phyloP scores from a whole-genome alignment of 2,888 invertebrate species.

The Caenorhabditis sp. region DNA sequence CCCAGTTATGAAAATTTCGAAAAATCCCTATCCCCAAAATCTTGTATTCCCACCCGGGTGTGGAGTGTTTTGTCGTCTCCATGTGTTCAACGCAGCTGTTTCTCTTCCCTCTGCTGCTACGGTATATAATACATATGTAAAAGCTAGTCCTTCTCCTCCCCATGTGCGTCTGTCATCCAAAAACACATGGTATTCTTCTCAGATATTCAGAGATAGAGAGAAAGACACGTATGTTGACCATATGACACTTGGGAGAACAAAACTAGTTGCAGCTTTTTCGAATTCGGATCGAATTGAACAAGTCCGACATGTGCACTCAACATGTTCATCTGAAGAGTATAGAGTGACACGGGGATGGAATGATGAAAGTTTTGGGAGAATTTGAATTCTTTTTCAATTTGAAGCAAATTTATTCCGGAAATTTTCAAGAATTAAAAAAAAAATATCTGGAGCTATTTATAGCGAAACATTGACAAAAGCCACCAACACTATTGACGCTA shows the following conservation, averaged over 20 bases:
- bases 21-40: neutral
- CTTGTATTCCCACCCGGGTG: neutral
- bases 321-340: constrained; percentile 34
- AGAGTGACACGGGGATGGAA: neutral
- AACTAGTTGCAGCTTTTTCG: constrained; percentile 55
- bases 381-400: no score
- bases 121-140: constrained; percentile 25
- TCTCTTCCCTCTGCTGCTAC: neutral
- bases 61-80: neutral
- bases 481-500: no score
- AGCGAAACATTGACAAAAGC: no score
- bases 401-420: no score
- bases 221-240: constrained; percentile 55
- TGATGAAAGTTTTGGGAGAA: no score
- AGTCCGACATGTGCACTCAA: constrained; percentile 52
- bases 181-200: constrained; percentile 56
- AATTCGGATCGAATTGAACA: neutral
- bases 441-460: no score
- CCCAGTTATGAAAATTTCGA: neutral
- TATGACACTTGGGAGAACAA: constrained; percentile 46
- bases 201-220: constrained; percentile 16
- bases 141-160: neutral
- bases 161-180: constrained; percentile 13
- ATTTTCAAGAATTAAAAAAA: no score
- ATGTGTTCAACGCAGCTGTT: constrained; percentile 24